phyloP scores from a whole-genome alignment of 2,797 vertebrate genomes.

The Sarcophilus harrisii region DNA sequence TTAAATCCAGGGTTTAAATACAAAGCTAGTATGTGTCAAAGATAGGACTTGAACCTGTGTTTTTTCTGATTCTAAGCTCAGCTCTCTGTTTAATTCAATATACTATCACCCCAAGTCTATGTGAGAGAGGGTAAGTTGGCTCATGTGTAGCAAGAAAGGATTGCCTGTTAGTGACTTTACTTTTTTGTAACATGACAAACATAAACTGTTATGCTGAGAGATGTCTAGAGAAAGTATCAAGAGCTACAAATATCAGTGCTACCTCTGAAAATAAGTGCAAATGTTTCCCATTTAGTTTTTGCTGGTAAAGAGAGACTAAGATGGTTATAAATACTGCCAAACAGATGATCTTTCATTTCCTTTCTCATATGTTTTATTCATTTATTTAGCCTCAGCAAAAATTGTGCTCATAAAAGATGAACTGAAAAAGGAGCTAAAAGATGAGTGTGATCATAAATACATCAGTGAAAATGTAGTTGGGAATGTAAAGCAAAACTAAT shows the following conservation, averaged over 20 bases:
- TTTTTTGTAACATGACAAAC: neutral
- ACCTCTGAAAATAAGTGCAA: neutral
- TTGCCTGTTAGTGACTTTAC: neutral
- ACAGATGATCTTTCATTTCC: constrained; percentile 26
- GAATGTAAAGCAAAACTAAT: constrained; percentile 75
- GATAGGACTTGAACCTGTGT: neutral
- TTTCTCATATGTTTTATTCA: neutral
- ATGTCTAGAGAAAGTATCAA: neutral
- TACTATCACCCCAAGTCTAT: neutral
- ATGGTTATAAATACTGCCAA: constrained; percentile 9
- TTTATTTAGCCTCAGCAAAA: constrained; percentile 59
- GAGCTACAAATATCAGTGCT: neutral
- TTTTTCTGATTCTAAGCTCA: neutral
- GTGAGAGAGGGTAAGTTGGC: neutral
- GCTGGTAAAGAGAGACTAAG: neutral
- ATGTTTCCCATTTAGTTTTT: neutral
- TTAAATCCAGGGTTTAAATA: neutral
- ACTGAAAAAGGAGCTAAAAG: constrained; percentile 66
- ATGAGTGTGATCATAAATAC: constrained; percentile 74
- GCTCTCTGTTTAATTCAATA: neutral
- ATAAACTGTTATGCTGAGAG: constrained; percentile 25
- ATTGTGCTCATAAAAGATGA: constrained; percentile 38
- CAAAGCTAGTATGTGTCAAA: neutral
- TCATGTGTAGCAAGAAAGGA: neutral
- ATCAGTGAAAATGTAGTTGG: constrained; percentile 80